These are phyloP conservation scores for Ochropleura leucogaster DNA, from an alignment of 2,888 invertebrate genomes.

Conservation along the genomic window DNA sequence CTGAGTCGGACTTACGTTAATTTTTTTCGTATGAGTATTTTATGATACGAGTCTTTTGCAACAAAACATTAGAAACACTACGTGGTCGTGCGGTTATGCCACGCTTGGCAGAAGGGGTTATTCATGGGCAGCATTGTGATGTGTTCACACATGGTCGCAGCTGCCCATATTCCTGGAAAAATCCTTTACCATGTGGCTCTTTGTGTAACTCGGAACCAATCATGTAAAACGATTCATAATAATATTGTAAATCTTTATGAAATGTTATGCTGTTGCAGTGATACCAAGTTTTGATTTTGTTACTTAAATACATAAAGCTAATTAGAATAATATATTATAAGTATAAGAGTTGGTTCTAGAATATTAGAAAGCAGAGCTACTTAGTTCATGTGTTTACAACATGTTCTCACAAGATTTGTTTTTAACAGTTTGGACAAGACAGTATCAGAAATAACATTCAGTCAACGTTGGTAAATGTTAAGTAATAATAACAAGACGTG, in stretches of 20 bases:
- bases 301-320: background rate
- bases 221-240: conserved; percentile 15
- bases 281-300: background rate
- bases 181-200: conserved; percentile 22
- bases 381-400: background rate
- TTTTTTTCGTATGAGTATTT: too few species aligned
- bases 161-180: conserved; percentile 50
- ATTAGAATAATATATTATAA: background rate
- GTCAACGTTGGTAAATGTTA: background rate
- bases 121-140: conserved; percentile 27
- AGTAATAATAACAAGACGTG: too few species aligned
- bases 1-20: too few species aligned
- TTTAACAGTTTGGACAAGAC: background rate
- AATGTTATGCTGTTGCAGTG: background rate
- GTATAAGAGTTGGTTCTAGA: background rate
- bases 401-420: background rate
- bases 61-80: background rate
- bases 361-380: background rate
- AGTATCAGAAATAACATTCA: background rate
- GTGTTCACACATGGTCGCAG: conserved; percentile 33
- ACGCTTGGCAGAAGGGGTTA: conserved; percentile 24
- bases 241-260: background rate
- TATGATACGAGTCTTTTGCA: too few species aligned
- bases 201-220: conserved; percentile 26
- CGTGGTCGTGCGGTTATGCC: background rate